These are phyloP conservation scores for Leptothorax acervorum DNA, from an alignment of 2,888 invertebrate species.

Conservation along the genomic window DNA sequence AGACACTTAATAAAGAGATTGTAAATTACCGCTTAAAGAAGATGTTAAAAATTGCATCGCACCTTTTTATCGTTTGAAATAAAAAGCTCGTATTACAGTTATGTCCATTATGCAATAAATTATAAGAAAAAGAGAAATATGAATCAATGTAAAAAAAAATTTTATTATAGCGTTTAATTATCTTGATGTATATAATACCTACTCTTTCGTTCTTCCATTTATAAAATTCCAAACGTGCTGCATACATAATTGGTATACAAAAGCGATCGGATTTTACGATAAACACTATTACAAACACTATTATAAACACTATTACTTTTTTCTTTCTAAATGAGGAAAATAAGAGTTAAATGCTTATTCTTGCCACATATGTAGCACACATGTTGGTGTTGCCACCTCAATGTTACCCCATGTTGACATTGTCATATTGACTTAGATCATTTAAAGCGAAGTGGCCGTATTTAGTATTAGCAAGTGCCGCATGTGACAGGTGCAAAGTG, in stretches of 20 bases:
- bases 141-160: not conserved
- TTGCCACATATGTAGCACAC: not conserved
- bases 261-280: not conserved
- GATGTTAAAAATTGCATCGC: not conserved
- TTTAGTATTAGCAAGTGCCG: conserved; percentile 10
- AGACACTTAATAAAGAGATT: not conserved
- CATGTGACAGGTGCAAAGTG: conserved; percentile 10
- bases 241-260: not conserved
- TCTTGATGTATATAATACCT: not conserved
- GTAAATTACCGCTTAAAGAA: not conserved
- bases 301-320: not conserved
- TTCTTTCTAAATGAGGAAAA: not conserved
- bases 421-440: not conserved
- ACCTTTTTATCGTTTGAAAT: not conserved
- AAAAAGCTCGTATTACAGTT: not conserved
- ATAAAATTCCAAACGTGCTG: not conserved
- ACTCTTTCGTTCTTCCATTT: not conserved
- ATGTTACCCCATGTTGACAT: not conserved
- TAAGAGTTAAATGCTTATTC: not conserved
- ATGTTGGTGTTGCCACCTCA: not conserved
- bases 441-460: conserved; percentile 3
- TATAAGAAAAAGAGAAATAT: not conserved
- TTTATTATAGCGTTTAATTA: conserved; percentile 1
- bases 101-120: not conserved
- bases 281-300: not conserved